Conservation (phyloP, 2,113 vertebrate genomes). For the Peromyscus maniculatus region DNA sequence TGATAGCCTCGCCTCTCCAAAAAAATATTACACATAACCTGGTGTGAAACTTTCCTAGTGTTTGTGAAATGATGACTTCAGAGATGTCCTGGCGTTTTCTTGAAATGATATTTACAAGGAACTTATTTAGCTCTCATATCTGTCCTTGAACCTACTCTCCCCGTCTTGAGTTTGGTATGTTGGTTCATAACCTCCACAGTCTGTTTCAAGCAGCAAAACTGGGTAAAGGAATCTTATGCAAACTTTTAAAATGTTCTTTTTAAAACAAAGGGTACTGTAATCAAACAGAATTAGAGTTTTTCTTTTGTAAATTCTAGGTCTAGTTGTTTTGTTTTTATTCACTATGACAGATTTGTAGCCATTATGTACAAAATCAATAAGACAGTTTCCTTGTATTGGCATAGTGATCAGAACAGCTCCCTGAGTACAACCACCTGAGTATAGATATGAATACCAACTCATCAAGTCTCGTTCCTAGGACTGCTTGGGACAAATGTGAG, state of each 20-base stretch:
- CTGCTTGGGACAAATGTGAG: conserved; percentile 83
- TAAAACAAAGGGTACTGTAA: background rate
- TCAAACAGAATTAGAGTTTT: conserved; percentile 34
- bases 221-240: conserved; percentile 2
- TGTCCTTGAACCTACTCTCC: background rate
- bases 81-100: conserved; percentile 2
- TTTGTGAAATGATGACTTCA: background rate
- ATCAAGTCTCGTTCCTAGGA: conserved; percentile 80
- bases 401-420: conserved; percentile 36
- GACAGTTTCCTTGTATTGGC: background rate
- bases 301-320: conserved; percentile 32
- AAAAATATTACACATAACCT: background rate
- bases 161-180: background rate
- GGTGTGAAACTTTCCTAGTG: background rate
- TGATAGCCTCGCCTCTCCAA: background rate
- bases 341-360: background rate
- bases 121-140: background rate
- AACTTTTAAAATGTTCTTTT: conserved; percentile 7
- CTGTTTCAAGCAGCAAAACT: background rate
- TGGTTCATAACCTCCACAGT: background rate
- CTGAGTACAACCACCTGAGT: background rate
- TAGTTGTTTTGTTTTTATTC: conserved; percentile 52
- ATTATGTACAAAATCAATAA: background rate
- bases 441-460: conserved; percentile 18
- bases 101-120: background rate